Evolutionary conservation across 2,888 invertebrate species (phyloP), one percentile per base, ranked within the genome.

Genomic region (Thalpophila matura): DNA sequence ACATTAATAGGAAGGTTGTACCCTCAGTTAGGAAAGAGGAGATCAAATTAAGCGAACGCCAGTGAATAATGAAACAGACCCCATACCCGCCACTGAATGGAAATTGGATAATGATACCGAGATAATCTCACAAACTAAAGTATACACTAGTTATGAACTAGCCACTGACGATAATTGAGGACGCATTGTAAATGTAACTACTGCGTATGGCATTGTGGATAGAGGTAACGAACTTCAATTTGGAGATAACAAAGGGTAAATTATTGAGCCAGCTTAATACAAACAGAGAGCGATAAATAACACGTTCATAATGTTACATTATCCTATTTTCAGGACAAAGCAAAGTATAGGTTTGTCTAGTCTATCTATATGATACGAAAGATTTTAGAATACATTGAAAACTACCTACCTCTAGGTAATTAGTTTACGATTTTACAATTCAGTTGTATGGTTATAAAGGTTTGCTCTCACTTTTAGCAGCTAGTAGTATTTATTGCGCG

Each of bases 211-310:
- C 4, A 65, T 46, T 63, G 42, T 46, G 55, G 46, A 45, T 59
- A 57, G 58, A 73, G 67, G 69, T 60, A 63, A 65, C 42, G 40
- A 64, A 65, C 68, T 72, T 77, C 79, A 82, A 79, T 81, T 75
- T 73, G 51, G 63, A 74, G 76, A 74, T 81, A 78, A 81, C 78
- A 82, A 78, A 77, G 54, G 69, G 78, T 63, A 72, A 74, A 79
- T 79, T 58, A 79, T 77, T 63, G 72, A 64, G 72, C 50, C 53
- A 27, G 72, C 53, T 70, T 66, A 58, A 64, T 50, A 72, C 53
- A 56, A 55, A 70, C 49, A 47, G 60, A 37, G 47, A 64, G 54
- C 51, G 31, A 57, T 75, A 64, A 64, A 67, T 77, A 57, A 62
- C 59, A 45, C 40, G 54, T 61, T 61, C 45, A 59, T 64, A 33